Evolutionary conservation across 64 coral and sea anemone species (phyloP), one percentile per base, ranked within the genome.

Genomic region (Stichodactyla mertensii): DNA sequence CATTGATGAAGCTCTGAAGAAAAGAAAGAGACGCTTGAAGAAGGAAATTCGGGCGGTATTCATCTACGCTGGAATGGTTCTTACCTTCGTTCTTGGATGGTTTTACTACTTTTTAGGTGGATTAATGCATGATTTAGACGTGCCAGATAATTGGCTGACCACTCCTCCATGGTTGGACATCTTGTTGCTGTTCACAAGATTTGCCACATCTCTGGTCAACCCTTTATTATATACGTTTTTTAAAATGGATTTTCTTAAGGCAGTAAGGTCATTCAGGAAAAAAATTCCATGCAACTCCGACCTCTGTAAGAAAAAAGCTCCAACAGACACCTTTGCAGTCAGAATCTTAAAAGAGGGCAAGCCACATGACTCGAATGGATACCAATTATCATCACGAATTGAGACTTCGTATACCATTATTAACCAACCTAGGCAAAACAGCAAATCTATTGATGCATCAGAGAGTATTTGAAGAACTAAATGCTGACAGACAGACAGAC

Each of bases 221-320:
- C 93, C 93, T n/a, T 4, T 95, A 7, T 60, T 95, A 16, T 95
- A 95, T 27, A 92, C 93, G 0, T 95, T 95, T 55, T 82, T 92
- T 24, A 95, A 95, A 22, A 87, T 77, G 67, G 93, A 95, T 69
- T 95, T 95, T 24, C 85, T 88, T 16, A 88, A 82, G 28, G 93
- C 87, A 16, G 67, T 95, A 16, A 19, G 55, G 36, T 53, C 89
- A 1, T 82, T 89, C 16, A 81, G 67, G 78, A 82, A 86, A 55
- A 61, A 61, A 88, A 61, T 85, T 5, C 36, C 36, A 11, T 81
- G 36, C 20, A 81, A 81, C 14, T 55, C 78, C 16, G 20, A 81
- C 52, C 15, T 52, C 10, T 81, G 78, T 7, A 81, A 81, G 20
- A 19, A 54, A 52, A 52, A 81, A 6, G 45, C 51, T 9, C 9